Evolutionary conservation across 1,140 invertebrate genomes (phyloP).

Genomic region (Aphis gossypii): DNA sequence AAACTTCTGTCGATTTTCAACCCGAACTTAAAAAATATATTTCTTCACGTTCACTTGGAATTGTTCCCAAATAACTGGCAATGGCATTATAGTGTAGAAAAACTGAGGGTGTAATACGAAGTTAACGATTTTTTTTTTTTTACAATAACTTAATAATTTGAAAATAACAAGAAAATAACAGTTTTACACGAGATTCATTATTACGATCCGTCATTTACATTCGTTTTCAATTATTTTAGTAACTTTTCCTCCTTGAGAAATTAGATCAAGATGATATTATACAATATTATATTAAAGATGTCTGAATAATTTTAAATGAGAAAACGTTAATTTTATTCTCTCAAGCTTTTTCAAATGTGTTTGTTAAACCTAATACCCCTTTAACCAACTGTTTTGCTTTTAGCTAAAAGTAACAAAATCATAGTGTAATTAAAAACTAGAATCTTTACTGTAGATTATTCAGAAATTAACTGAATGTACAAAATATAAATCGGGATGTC

Average conservation of each 20-base stretch:
- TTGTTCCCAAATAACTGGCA: conserved; percentile 30
- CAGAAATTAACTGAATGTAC: background rate
- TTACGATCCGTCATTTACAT: background rate
- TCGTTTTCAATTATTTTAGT: background rate
- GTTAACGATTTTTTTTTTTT: background rate
- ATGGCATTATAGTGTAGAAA: background rate
- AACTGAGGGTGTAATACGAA: background rate
- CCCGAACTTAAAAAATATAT: conserved; percentile 22
- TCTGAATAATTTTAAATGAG: background rate
- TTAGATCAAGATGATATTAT: background rate
- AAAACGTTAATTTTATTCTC: background rate
- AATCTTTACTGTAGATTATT: background rate
- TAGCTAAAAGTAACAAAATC: no score
- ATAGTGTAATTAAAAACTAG: no score
- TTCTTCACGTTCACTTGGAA: conserved; percentile 44
- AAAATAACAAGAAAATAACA: background rate
- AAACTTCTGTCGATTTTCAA: conserved; percentile 29
- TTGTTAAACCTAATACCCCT: background rate
- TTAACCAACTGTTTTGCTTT: no score
- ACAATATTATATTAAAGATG: background rate
- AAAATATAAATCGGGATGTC: background rate
- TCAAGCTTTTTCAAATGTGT: background rate
- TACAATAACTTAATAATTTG: background rate
- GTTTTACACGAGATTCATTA: background rate
- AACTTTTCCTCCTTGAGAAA: background rate